phyloP scores from a whole-genome alignment of 2,797 vertebrate genomes.

The Xyrichtys novacula region DNA sequence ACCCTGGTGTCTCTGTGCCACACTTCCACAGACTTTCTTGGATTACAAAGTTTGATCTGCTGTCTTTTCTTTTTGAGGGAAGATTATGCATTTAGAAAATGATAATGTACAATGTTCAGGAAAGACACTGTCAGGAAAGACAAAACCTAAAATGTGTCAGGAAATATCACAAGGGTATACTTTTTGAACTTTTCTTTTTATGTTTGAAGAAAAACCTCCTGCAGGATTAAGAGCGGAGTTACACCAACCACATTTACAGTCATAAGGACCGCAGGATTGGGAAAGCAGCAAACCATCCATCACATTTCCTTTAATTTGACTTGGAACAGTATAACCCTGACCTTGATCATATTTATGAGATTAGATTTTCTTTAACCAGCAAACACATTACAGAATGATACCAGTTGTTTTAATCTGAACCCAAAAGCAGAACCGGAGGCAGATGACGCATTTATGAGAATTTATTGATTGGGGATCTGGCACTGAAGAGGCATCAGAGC shows the following conservation, averaged over 20 bases:
- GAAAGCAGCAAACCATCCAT: conserved; percentile 50
- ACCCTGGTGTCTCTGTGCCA: conserved; percentile 32
- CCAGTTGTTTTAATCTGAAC: too few relatives aligned
- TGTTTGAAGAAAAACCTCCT: conserved; percentile 76
- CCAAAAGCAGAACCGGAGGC: too few relatives aligned
- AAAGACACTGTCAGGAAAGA: conserved; percentile 27
- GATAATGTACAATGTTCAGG: neutral
- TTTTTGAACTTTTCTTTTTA: conserved; percentile 59
- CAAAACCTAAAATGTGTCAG: conserved; percentile 38
- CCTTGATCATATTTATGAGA: conserved; percentile 22
- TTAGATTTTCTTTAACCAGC: conserved; percentile 54
- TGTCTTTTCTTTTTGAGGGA: conserved; percentile 26
- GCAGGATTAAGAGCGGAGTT: conserved; percentile 65
- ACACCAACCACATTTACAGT: conserved; percentile 67
- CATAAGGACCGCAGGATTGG: conserved; percentile 46
- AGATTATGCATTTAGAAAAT: conserved; percentile 25
- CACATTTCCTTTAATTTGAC: conserved; percentile 47
- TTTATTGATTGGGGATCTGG: too few relatives aligned
- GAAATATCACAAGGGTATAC: conserved; percentile 56
- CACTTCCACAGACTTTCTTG: conserved; percentile 41
- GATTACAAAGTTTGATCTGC: conserved; percentile 39
- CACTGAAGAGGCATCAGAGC: too few relatives aligned
- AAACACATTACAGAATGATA: too few relatives aligned
- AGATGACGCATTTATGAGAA: too few relatives aligned
- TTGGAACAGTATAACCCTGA: conserved; percentile 36